phyloP scores from a whole-genome alignment of 2,888 invertebrate genomes.

The Campopleginae sp. region DNA sequence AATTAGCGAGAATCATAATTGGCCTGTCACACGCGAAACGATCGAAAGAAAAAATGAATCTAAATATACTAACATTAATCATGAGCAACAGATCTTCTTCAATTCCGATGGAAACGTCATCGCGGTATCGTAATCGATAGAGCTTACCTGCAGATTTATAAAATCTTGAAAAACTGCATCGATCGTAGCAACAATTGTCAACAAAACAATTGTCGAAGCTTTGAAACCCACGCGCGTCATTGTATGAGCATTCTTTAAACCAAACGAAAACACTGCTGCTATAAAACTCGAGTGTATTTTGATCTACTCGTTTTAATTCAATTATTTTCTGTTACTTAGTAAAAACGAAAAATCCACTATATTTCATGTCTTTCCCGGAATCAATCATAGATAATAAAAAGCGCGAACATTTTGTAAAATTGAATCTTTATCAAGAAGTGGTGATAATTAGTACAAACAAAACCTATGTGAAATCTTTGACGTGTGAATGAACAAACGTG shows the following conservation, averaged over 20 bases:
- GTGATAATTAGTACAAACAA: neutral
- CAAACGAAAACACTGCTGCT: neutral
- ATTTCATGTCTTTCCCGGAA: constrained; percentile 26
- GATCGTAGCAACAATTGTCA: constrained; percentile 55
- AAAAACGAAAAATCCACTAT: neutral
- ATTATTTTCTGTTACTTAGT: neutral
- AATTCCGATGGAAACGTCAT: neutral
- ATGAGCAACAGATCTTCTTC: neutral
- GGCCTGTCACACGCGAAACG: neutral
- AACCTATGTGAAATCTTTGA: constrained; percentile 30
- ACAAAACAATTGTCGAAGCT: constrained; percentile 70
- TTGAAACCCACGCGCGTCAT: constrained; percentile 72
- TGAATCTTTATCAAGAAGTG: neutral
- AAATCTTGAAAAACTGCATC: constrained; percentile 64
- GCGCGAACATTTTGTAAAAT: constrained; percentile 1
- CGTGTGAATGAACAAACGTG: constrained; percentile 11
- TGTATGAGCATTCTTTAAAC: constrained; percentile 69
- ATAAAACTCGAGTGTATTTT: neutral
- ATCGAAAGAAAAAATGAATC: neutral
- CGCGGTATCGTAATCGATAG: neutral
- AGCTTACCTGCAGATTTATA: constrained; percentile 70
- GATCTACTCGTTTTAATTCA: constrained; percentile 1
- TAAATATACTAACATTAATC: neutral
- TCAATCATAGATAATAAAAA: constrained; percentile 4
- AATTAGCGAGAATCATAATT: neutral